Percentiles rank a stretch among this genome's conserved stretches.
These are phyloP conservation scores for Pterocles burchelli DNA, from an alignment of 2,113 vertebrate species.

Conservation along the genomic window DNA sequence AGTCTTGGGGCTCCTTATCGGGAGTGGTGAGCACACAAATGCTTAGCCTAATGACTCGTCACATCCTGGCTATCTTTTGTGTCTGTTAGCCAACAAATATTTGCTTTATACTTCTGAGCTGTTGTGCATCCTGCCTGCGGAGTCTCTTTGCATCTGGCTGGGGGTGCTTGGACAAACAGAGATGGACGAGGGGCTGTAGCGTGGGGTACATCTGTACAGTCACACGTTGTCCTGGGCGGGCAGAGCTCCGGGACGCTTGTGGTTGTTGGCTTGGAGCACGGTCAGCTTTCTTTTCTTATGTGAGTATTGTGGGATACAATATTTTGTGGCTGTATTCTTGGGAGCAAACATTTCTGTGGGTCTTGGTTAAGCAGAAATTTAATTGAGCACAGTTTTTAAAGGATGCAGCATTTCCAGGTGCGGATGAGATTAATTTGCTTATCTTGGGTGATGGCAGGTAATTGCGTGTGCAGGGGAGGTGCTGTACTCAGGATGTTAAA, in stretches of 20 bases:
- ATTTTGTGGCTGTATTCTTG: not conserved
- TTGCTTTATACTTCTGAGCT: not conserved
- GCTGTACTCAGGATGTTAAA: not conserved
- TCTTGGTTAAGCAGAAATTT: not conserved
- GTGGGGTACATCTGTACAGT: not conserved
- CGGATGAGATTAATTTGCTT: not conserved
- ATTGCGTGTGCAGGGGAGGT: not conserved
- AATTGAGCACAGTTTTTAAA: not conserved
- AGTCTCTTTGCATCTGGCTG: not conserved
- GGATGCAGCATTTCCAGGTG: not conserved
- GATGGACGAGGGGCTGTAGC: not conserved
- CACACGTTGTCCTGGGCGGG: not conserved
- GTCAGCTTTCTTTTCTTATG: not conserved
- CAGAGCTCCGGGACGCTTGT: not conserved
- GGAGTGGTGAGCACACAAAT: not conserved
- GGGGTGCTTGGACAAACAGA: not conserved
- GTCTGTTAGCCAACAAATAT: not conserved
- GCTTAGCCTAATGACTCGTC: not conserved
- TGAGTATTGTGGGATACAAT: not conserved
- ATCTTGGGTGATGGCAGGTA: constrained; percentile 22
- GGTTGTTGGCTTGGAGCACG: not conserved
- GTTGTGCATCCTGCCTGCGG: not conserved
- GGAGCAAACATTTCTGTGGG: not conserved
- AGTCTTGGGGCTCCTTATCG: not conserved
- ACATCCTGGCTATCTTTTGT: not conserved